Conservation (phyloP, 1,140 invertebrate genomes). For the Heterodera carotae region DNA sequence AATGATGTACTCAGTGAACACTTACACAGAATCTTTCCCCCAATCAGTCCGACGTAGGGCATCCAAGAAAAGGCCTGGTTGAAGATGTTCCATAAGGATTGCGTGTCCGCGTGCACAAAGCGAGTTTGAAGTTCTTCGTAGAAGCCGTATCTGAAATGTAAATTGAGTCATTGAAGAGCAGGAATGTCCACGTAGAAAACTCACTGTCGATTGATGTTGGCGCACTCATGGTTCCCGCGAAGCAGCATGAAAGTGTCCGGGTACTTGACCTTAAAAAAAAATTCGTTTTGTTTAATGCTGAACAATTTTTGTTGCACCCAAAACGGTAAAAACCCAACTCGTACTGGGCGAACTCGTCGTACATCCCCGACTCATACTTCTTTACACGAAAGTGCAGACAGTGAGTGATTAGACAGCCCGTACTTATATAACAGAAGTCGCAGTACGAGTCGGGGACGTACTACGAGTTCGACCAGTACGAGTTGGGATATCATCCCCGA, state of each 20-base stretch:
- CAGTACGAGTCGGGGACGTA: no score
- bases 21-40: not conserved
- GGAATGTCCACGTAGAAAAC: constrained; percentile 68
- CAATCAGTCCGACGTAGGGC: not conserved
- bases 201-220: constrained; percentile 71
- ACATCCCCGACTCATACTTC: no score
- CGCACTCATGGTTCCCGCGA: constrained; percentile 74
- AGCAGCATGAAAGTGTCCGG: constrained; percentile 87
- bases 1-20: no score
- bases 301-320: not conserved
- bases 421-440: no score
- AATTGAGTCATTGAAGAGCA: constrained; percentile 59
- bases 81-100: not conserved
- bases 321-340: no score
- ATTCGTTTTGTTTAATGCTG: not conserved
- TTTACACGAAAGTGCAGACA: no score
- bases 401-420: no score
- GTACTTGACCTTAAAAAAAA: constrained; percentile 77
- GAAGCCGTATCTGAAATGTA: constrained; percentile 74
- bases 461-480: no score
- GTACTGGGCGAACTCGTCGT: no score
- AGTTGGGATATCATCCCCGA: no score
- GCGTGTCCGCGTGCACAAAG: not conserved
- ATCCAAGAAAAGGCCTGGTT: not conserved
- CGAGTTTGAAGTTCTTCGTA: not conserved